Evolutionary conservation across 2,888 invertebrate genomes (phyloP).

Genomic region (Acanthosoma haemorrhoidale): DNA sequence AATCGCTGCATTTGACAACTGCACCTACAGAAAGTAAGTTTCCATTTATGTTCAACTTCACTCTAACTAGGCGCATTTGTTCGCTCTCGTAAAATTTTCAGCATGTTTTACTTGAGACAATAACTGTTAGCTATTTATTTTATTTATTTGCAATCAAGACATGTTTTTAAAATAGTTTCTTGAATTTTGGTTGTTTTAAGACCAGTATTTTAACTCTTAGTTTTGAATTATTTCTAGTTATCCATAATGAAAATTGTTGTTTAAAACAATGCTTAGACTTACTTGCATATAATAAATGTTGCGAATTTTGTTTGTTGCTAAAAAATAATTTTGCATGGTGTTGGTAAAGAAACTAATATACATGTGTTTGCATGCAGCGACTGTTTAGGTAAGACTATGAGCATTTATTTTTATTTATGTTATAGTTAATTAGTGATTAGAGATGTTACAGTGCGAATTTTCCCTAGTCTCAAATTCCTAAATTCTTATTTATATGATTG

Average conservation of each 20-base stretch:
- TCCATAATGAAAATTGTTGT: too few relatives aligned
- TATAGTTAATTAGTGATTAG: not conserved
- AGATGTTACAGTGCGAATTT: not conserved
- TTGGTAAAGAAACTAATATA: conserved; percentile 13
- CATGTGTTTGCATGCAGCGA: conserved; percentile 34
- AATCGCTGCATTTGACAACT: conserved; percentile 48
- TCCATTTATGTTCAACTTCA: not conserved
- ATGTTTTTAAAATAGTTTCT: not conserved
- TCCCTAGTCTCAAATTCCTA: too few relatives aligned
- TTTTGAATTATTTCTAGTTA: not conserved
- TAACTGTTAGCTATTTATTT: not conserved
- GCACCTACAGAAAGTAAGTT: conserved; percentile 41
- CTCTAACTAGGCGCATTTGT: too few relatives aligned
- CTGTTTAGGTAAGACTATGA: conserved; percentile 34
- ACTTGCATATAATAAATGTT: not conserved
- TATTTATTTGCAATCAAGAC: not conserved
- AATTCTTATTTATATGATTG: too few relatives aligned
- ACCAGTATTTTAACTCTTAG: not conserved
- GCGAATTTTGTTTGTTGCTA: not conserved
- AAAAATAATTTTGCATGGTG: not conserved
- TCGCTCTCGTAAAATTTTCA: too few relatives aligned
- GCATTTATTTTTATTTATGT: not conserved
- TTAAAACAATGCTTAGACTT: not conserved
- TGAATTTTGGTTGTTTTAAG: not conserved
- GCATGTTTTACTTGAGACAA: not conserved